A percentile compares a stretch with the other conserved stretches of the same genome.
Conservation (phyloP, 2,888 invertebrate species). For the Dendrolimus houi region DNA sequence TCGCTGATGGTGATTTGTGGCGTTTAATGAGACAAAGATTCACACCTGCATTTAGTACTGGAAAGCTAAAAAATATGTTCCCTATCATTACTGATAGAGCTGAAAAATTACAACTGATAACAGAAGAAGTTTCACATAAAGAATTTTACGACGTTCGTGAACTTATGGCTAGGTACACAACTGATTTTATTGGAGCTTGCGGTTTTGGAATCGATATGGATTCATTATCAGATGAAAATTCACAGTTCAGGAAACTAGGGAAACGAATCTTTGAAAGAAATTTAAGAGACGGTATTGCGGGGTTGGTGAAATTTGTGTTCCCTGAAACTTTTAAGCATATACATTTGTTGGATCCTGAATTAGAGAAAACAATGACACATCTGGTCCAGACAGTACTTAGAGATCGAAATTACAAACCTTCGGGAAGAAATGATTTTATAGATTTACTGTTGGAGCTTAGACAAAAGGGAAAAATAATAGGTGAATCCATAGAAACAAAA, state of each 20-base stretch:
- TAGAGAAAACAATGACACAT: constrained; percentile 39
- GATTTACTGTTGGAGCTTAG: constrained; percentile 53
- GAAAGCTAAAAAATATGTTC: constrained; percentile 61
- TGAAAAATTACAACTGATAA: constrained; percentile 44
- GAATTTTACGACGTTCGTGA: constrained; percentile 52
- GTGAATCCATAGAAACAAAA: constrained; percentile 49
- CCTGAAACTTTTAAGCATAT: constrained; percentile 50
- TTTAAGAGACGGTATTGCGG: constrained; percentile 37
- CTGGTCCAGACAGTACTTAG: constrained; percentile 42
- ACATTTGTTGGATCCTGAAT: constrained; percentile 36
- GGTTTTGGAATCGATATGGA: constrained; percentile 62
- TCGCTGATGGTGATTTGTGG: constrained; percentile 61
- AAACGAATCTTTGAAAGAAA: constrained; percentile 49
- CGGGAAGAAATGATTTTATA: constrained; percentile 58
- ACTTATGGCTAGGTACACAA: constrained; percentile 62
- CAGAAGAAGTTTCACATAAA: constrained; percentile 34
- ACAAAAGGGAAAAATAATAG: constrained; percentile 49
- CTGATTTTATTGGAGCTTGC: constrained; percentile 61
- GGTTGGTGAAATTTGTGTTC: constrained; percentile 42
- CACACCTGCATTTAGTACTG: constrained; percentile 56
- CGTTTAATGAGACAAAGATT: constrained; percentile 52
- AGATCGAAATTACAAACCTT: constrained; percentile 45
- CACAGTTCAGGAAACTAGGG: constrained; percentile 53
- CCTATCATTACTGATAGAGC: constrained; percentile 54
- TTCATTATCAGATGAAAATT: constrained; percentile 46